phyloP scores from a whole-genome alignment of 2,888 invertebrate genomes.

The Rapana venosa region DNA sequence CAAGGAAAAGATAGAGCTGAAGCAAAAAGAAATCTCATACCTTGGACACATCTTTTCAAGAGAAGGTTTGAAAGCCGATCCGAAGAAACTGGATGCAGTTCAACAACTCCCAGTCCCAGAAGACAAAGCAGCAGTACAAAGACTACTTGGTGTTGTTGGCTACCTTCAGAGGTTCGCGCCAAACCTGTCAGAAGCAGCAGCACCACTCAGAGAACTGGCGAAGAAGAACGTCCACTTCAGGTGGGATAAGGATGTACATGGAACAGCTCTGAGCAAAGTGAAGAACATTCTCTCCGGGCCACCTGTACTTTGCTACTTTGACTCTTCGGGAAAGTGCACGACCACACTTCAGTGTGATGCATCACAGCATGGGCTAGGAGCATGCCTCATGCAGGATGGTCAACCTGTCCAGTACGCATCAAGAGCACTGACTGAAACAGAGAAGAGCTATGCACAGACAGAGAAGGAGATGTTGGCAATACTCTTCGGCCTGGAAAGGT shows the following conservation, averaged over 20 bases:
- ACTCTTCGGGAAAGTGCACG: constrained; percentile 14
- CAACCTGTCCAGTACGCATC: neutral
- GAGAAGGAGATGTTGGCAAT: neutral
- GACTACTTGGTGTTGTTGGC: constrained; percentile 49
- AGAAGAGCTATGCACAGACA: neutral
- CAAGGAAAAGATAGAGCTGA: constrained; percentile 45
- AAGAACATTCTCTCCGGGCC: constrained; percentile 41
- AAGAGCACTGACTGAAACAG: neutral
- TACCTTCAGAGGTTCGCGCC: constrained; percentile 51
- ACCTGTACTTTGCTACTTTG: constrained; percentile 51
- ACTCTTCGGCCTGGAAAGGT: neutral
- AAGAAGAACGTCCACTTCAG: constrained; percentile 40
- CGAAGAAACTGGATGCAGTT: constrained; percentile 48
- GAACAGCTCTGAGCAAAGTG: constrained; percentile 40
- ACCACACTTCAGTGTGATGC: neutral
- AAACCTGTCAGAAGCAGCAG: constrained; percentile 44
- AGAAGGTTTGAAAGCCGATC: constrained; percentile 48
- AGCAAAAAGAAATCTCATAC: constrained; percentile 43
- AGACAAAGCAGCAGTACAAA: constrained; percentile 44
- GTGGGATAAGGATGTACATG: constrained; percentile 46
- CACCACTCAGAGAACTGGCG: constrained; percentile 44
- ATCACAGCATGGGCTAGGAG: neutral
- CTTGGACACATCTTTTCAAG: constrained; percentile 46
- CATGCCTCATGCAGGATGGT: neutral
- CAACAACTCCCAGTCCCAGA: constrained; percentile 47